Evolutionary conservation across 2,888 invertebrate genomes (phyloP), one percentile per base, ranked within the genome.

Genomic region (Nineta flava): DNA sequence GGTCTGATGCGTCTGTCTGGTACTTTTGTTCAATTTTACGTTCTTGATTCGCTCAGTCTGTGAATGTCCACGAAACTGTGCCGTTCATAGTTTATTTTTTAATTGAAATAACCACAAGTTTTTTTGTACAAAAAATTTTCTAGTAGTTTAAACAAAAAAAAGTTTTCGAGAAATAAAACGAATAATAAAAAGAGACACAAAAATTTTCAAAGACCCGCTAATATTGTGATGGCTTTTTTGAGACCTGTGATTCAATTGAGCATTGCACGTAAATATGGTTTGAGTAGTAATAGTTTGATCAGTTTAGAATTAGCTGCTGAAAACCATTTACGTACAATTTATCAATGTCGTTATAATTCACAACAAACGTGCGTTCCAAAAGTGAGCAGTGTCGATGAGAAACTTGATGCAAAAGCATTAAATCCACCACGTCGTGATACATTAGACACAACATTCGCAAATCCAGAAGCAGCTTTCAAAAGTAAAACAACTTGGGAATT

Each of bases 401-500:
- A n/a, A 4, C 3, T 3, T n/a, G 38, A 38, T 13, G 38, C 12
- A 10, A n/a, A 38, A 38, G 38, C n/a, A 38, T 5, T 15, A 38
- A 38, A 38, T 35, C 50, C 51, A 51, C 53, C 60, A 10, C 59
- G 61, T 9, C 66, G 66, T 43, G 88, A 88, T 68, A 81, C 83
- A 2, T 73, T 92, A 58, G 92, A 93, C 69, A 77, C 87, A 55
- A 75, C 76, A 57, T 97, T 97, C 71, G 81, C 81, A 68, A 87
- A 92, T 74, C 83, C 88, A 21, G 74, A 81, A 60, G 91, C 92
- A 57, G 87, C 95, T 21, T 97, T 92, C 74, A 90, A 91, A 68
- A 93, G 93, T 71, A 96, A 96, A 75, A 91, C 88, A 59, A 94
- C 87, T 57, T 81, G 77, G 71, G 95, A 97, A 70, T 76, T 97